phyloP scores from a whole-genome alignment of 1,140 invertebrate genomes.

The Nilaparvata lugens region DNA sequence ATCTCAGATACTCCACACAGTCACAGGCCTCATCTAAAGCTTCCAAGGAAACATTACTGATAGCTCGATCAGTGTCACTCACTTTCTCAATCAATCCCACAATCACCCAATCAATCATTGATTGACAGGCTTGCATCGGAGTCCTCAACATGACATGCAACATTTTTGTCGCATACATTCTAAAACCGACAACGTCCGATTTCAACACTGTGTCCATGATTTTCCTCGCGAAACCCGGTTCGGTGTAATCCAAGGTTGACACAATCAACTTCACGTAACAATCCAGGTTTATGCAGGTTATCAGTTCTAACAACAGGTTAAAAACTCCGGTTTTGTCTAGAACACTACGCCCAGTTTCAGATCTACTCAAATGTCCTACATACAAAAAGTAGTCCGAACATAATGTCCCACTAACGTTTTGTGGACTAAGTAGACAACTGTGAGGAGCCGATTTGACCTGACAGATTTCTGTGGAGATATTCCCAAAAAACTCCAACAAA shows the following conservation, averaged over 20 bases:
- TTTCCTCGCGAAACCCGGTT: constrained; percentile 58
- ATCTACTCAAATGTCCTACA: constrained; percentile 74
- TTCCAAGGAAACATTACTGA: constrained; percentile 67
- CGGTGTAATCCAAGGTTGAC: constrained; percentile 77
- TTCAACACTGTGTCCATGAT: constrained; percentile 24
- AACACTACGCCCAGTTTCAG: constrained; percentile 56
- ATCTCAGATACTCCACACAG: constrained; percentile 63
- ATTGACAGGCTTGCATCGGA: constrained; percentile 39
- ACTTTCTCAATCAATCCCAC: constrained; percentile 71
- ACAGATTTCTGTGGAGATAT: constrained; percentile 69
- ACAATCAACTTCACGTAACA: constrained; percentile 88
- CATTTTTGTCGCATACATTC: constrained; percentile 80
- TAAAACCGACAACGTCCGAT: too few relatives aligned
- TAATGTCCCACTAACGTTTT: constrained; percentile 76
- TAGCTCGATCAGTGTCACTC: constrained; percentile 62
- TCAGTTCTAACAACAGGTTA: constrained; percentile 65
- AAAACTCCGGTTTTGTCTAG: constrained; percentile 72
- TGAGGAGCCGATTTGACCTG: constrained; percentile 57
- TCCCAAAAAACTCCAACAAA: constrained; percentile 67
- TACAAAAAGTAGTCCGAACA: constrained; percentile 92
- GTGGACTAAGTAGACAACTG: constrained; percentile 81
- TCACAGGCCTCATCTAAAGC: constrained; percentile 89
- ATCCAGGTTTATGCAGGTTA: constrained; percentile 74
- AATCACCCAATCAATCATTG: constrained; percentile 65
- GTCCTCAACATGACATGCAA: constrained; percentile 74